Conservation (phyloP, 2,113 vertebrate genomes). For the Haemorhous mexicanus region DNA sequence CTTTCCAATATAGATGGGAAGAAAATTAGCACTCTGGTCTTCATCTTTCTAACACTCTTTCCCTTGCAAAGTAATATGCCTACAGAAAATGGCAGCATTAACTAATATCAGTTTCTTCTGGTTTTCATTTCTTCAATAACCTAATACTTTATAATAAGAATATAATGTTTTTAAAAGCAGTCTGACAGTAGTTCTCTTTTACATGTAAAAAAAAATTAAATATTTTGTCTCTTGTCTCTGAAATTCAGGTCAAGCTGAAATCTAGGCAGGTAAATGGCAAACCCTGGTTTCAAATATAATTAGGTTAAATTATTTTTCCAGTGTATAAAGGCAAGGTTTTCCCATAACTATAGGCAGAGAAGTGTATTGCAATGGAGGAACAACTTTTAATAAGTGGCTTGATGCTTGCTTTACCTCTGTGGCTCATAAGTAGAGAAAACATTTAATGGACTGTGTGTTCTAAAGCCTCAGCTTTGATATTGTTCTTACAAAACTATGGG, state of each 20-base stretch:
- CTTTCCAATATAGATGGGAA: not conserved
- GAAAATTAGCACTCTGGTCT: not conserved
- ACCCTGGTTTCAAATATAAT: not conserved
- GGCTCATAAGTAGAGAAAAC: not conserved
- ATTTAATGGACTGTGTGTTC: not conserved
- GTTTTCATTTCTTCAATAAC: not conserved
- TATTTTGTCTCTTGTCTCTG: not conserved
- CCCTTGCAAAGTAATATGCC: not conserved
- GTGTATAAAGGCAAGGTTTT: not conserved
- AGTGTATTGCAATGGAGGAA: not conserved
- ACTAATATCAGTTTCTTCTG: not conserved
- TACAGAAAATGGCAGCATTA: not conserved
- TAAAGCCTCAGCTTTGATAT: not conserved
- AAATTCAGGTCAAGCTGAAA: not conserved
- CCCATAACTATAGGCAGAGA: not conserved
- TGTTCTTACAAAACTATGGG: not conserved
- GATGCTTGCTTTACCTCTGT: not conserved
- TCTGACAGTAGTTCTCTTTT: not conserved
- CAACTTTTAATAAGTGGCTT: not conserved
- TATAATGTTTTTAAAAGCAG: not conserved
- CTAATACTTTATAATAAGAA: not conserved
- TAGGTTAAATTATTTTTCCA: not conserved
- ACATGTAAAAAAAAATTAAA: not conserved
- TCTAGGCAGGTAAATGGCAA: not conserved
- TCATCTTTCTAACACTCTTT: not conserved